A percentile compares a stretch with the other conserved stretches of the same genome.
These are phyloP conservation scores for Netelia virgata DNA, from an alignment of 2,888 invertebrate genomes.

Conservation along the genomic window DNA sequence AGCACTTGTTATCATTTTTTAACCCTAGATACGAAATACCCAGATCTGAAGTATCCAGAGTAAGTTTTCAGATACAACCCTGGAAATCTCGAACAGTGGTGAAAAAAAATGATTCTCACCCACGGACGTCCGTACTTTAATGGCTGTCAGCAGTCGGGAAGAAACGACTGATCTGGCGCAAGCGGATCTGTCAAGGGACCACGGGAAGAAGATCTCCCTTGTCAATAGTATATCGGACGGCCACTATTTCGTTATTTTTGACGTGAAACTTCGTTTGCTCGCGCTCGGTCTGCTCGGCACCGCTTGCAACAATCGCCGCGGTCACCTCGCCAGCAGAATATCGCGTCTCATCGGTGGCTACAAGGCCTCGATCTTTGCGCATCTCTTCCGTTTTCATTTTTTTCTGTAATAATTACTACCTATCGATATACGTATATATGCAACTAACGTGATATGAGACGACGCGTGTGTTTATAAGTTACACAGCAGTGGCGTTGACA, in stretches of 20 bases:
- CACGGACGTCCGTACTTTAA: constrained; percentile 52
- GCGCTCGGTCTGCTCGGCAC: constrained; percentile 16
- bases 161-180: constrained; percentile 60
- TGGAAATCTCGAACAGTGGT: not conserved
- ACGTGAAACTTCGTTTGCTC: constrained; percentile 40
- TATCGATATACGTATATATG: not conserved
- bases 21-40: too few relatives aligned
- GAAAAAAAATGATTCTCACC: not conserved
- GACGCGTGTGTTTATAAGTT: constrained; percentile 76
- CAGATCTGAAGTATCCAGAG: too few relatives aligned
- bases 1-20: too few relatives aligned
- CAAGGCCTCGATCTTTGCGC: constrained; percentile 41
- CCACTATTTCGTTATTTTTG: constrained; percentile 39
- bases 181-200: constrained; percentile 42
- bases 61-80: too few relatives aligned
- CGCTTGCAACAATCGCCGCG: constrained; percentile 46
- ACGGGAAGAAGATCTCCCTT: constrained; percentile 41
- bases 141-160: constrained; percentile 63
- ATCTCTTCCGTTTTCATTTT: constrained; percentile 35
- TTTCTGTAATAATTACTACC: constrained; percentile 20
- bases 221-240: constrained; percentile 41
- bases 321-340: constrained; percentile 43
- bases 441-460: constrained; percentile 55
- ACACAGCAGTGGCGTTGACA: constrained; percentile 74
- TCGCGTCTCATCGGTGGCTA: constrained; percentile 43